Percentiles rank a stretch among this genome's conserved stretches.
Conservation (phyloP, 2,888 invertebrate genomes). For the Scaptomyza cyrtandrae region DNA sequence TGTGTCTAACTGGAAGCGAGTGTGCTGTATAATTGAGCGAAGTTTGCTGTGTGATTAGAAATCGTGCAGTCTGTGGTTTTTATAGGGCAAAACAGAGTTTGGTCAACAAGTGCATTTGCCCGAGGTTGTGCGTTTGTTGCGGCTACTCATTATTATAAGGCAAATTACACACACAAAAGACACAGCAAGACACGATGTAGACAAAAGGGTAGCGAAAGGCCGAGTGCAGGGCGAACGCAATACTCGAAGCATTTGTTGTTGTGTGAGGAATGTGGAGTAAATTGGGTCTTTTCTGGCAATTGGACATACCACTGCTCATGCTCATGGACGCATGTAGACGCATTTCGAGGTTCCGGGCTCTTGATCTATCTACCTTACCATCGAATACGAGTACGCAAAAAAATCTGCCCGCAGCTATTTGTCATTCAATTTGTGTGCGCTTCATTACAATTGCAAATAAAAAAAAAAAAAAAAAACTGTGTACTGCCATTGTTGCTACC, state of each 20-base stretch:
- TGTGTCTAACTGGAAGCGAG: conserved; percentile 43
- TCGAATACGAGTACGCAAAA: conserved; percentile 11
- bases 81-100: conserved; percentile 51
- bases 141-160: conserved; percentile 38
- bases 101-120: conserved; percentile 45
- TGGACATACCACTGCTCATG: conserved; percentile 59
- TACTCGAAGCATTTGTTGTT: conserved; percentile 44
- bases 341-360: conserved; percentile 54
- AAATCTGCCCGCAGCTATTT: conserved; percentile 57
- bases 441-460: conserved; percentile 76
- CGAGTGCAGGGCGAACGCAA: conserved; percentile 49
- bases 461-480: conserved; percentile 35
- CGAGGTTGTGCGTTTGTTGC: conserved; percentile 49
- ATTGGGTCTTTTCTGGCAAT: conserved; percentile 64
- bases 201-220: conserved; percentile 52
- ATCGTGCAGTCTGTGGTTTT: conserved; percentile 37
- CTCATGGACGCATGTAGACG: conserved; percentile 38
- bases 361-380: conserved; percentile 48
- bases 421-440: conserved; percentile 76
- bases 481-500: conserved; percentile 72
- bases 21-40: conserved; percentile 45
- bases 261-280: conserved; percentile 72
- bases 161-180: conserved; percentile 31
- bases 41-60: conserved; percentile 66
- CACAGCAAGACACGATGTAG: neutral